Base-by-base conservation (phyloP, 2,888 invertebrate genomes). In the Drosophila pegasa region DNA sequence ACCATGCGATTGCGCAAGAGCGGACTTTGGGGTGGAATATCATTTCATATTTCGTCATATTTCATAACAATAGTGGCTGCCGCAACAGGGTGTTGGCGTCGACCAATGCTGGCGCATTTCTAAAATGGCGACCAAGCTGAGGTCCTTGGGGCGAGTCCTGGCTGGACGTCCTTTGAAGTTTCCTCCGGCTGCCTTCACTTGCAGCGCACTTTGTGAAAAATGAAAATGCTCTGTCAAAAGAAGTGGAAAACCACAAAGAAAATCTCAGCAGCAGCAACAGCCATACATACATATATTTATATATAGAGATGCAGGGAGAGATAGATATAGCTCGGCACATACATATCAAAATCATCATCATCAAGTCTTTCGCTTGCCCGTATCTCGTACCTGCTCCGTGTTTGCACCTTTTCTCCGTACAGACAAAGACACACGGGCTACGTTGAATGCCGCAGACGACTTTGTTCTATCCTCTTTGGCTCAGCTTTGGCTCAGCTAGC, bases 181-280 rank as follows among this genome's bases (percentile, higher is more conserved):
- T 9, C 22, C 45, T 22, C 20, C 10, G 9, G 54, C 8, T 16
- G 50, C 52, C 37, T 37, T 52, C 63, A 71, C 54, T 64, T 65
- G 70, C 52, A 73, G 73, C 43, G 38, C 52, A 43, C 58, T 67
- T 60, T 67, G 68, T 68, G 66, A 70, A 68, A 67, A 65, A 64
- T 71, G 62, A 57, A 71, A 75, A 71, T 78, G 57, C 45, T 75
- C 70, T 89, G 79, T 87, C 90, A 90, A 88, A 90, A 88, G 90
- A 90, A 90, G 74, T 89, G 69, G 29, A 74, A 80, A 87, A 85
- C 88, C 88, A 83, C 90, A 88, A 87, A 85, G 88, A 88, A 88
- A 89, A 90, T 90, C 90, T 85, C 90, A 68, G 75, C 87, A 74
- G 72, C 68, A 78, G 14, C 20, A 27, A 77, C 71, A 16, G 12